Conservation (phyloP, 2,888 invertebrate genomes). For the Antheraea yamamai region DNA sequence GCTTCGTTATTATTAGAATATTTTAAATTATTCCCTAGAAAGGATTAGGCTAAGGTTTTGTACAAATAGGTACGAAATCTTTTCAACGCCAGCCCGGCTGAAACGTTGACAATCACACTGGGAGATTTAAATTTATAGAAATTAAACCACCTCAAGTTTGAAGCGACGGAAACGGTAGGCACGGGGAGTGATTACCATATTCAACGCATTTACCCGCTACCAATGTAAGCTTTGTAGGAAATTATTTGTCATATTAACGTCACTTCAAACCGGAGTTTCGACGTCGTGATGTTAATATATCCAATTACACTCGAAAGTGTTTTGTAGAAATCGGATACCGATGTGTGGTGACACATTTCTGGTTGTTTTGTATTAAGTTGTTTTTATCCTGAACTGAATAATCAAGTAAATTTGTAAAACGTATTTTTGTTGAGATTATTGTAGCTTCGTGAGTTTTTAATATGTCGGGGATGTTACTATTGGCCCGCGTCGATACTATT, state of each 20-base stretch:
- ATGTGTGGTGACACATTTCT: background rate
- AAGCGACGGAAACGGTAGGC: slow-evolving; percentile 54
- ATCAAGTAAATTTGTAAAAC: background rate
- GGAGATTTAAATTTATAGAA: slow-evolving; percentile 20
- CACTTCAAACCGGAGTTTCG: slow-evolving; percentile 64
- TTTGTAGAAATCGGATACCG: slow-evolving; percentile 36
- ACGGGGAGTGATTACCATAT: slow-evolving; percentile 76
- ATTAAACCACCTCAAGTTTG: slow-evolving; percentile 58
- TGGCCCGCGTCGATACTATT: too few relatives aligned
- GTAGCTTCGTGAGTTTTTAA: too few relatives aligned
- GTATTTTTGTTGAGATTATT: background rate
- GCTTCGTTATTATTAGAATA: background rate
- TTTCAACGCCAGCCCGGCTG: background rate
- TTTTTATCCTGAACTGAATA: background rate
- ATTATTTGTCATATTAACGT: slow-evolving; percentile 81
- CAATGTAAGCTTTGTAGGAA: slow-evolving; percentile 70
- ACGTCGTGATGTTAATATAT: slow-evolving; percentile 70
- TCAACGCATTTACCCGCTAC: slow-evolving; percentile 66
- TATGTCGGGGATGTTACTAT: too few relatives aligned
- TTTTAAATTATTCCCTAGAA: background rate
- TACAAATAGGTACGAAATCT: background rate
- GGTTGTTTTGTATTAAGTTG: background rate
- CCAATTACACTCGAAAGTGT: slow-evolving; percentile 65
- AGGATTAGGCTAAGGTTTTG: background rate
- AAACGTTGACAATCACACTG: background rate